Conservation (phyloP, 2,888 invertebrate species). For the Ferrisia virgata region DNA sequence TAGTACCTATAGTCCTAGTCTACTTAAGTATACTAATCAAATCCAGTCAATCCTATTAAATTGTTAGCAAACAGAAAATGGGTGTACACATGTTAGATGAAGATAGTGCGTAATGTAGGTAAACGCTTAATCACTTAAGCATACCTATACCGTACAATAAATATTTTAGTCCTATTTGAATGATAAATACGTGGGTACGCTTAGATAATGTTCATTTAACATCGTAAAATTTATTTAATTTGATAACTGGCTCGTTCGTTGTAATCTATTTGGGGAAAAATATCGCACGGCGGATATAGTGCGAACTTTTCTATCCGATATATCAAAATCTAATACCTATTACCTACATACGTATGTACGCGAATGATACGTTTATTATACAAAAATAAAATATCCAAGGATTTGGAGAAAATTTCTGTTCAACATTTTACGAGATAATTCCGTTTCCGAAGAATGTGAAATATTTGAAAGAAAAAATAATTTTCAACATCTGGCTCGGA, state of each 20-base stretch:
- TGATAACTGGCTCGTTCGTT: not conserved
- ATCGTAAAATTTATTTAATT: not conserved
- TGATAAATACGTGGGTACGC: not conserved
- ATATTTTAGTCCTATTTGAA: too few relatives aligned
- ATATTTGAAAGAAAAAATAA: not conserved
- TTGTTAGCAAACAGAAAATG: not conserved
- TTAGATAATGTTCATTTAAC: not conserved
- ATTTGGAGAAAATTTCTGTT: not conserved
- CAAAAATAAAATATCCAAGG: not conserved
- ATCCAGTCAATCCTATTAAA: not conserved
- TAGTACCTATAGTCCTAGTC: too few relatives aligned
- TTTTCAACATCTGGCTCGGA: conserved; percentile 6
- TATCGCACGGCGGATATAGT: not conserved
- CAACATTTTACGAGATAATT: not conserved
- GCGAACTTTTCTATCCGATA: not conserved
- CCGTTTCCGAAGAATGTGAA: not conserved
- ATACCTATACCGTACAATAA: not conserved
- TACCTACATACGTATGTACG: too few relatives aligned
- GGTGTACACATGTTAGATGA: not conserved
- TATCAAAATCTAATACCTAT: too few relatives aligned
- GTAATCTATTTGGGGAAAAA: not conserved
- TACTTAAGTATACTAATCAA: too few relatives aligned
- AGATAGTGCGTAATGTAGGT: not conserved
- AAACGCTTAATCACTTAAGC: not conserved
- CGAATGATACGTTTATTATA: not conserved